Conservation (phyloP, 2,113 vertebrate species). For the Cynocephalus volans region DNA sequence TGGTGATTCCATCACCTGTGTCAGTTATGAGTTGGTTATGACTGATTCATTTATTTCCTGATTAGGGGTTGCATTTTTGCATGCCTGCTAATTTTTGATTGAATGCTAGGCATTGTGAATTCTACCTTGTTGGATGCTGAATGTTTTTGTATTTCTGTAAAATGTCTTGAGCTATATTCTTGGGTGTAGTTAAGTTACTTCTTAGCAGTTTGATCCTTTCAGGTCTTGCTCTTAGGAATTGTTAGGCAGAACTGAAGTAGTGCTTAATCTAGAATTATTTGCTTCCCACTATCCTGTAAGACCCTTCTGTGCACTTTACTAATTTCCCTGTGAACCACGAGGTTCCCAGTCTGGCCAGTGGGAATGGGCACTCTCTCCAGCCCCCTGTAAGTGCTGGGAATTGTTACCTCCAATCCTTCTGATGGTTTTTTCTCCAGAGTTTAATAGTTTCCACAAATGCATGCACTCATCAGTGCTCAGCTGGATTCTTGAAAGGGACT, state of each 20-base stretch:
- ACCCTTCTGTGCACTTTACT: background rate
- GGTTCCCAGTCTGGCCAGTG: background rate
- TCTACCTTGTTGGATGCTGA: background rate
- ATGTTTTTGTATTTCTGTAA: conserved; percentile 8
- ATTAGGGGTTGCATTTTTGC: background rate
- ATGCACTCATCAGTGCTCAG: background rate
- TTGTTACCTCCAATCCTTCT: background rate
- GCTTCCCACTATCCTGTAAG: background rate
- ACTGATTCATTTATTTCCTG: conserved; percentile 20
- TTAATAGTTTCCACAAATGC: background rate
- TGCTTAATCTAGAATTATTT: background rate
- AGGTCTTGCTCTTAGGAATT: conserved; percentile 38
- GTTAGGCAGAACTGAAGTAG: background rate
- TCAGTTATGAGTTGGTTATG: conserved; percentile 41
- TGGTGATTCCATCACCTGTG: background rate
- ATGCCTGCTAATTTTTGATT: conserved; percentile 21
- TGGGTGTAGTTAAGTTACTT: background rate
- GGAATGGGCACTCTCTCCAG: background rate
- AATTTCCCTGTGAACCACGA: background rate
- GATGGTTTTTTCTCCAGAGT: background rate
- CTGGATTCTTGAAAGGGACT: background rate
- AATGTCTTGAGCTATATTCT: conserved; percentile 15
- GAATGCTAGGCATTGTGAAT: background rate
- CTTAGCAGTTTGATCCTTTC: background rate
- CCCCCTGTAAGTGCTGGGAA: background rate